Base-by-base conservation (phyloP, 1,140 invertebrate genomes). In the Calephelis nemesis region DNA sequence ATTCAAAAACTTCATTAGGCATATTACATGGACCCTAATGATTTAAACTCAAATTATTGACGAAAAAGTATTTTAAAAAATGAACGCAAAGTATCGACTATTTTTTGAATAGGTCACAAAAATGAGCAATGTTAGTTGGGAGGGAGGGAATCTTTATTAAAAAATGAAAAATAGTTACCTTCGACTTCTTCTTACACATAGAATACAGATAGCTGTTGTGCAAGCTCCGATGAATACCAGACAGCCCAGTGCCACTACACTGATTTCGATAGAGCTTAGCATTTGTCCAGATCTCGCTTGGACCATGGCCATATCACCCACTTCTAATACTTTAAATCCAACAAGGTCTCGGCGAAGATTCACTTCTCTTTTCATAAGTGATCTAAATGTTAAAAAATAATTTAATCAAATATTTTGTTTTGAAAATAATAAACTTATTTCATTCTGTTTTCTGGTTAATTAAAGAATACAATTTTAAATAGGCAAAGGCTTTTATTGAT, bases 221-320 rank as follows among this genome's bases (percentile, higher is more conserved):
- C 96, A 88, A 1, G 96, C 96, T 8, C 96, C 96, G 30, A 97
- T 80, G 79, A 97, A 96, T 45, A 97, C 94, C 49, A 97, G 91
- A 62, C 95, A 95, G 15, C 95, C 95, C 1, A 97, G 92, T 0
- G 96, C 94, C 5, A 97, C 94, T 1, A 96, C 95, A 11, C 95
- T 95, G 12, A 97, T 94, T 88, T 97, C 96, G 70, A 97, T 92
- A 3, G 96, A 94, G n/a, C 95, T 95, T 45, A 94, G 77, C 4
- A 83, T 73, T 73, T 72, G 83, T 13, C 78, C 74, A 71, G 67
- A 80, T 47, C 83, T 82, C 11, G 74, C 87, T 42, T 84, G 88
- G 4, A 82, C 81, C 81, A 88, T 82, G 3, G 78, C 72, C 0
- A 75, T 83, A 73, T 71, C 93, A 70, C 76, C 93, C 65, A 88